phyloP scores from a whole-genome alignment of 30 jellyfish, hydroid and myxozoan genomes.

The Aurelia coerulea region DNA sequence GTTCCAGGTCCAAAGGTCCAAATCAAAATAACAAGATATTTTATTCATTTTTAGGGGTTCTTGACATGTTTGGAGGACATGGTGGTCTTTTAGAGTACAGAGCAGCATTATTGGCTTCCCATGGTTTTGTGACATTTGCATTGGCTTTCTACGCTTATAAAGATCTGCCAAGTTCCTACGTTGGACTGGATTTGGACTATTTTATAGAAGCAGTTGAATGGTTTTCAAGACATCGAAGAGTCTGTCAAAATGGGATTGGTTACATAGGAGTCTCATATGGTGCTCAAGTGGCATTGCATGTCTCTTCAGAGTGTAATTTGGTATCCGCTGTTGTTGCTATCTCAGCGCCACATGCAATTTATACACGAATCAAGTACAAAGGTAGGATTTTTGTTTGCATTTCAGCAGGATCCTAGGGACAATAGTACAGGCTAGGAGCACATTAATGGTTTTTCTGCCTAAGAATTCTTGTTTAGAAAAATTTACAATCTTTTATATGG shows the following conservation, averaged over 20 bases:
- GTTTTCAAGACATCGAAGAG: slow-evolving; percentile 57
- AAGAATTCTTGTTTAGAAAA: too few species aligned
- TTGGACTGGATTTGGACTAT: slow-evolving; percentile 52
- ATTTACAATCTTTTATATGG: too few species aligned
- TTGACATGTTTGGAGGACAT: slow-evolving; percentile 67
- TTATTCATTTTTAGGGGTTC: slow-evolving; percentile 22
- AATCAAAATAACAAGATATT: too few species aligned
- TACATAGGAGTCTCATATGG: slow-evolving; percentile 60
- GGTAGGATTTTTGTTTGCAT: background rate
- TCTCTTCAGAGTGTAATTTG: slow-evolving; percentile 35
- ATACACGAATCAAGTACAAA: slow-evolving; percentile 17
- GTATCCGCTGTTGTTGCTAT: slow-evolving; percentile 53
- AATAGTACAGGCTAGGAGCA: too few species aligned
- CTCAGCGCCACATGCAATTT: background rate
- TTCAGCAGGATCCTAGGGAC: too few species aligned
- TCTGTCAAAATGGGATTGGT: slow-evolving; percentile 53
- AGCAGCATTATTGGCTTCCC: slow-evolving; percentile 75
- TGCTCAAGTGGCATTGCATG: slow-evolving; percentile 61
- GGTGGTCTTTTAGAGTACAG: slow-evolving; percentile 62
- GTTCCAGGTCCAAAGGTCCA: too few species aligned
- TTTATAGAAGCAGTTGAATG: slow-evolving; percentile 63
- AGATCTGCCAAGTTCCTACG: slow-evolving; percentile 49
- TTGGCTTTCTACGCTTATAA: slow-evolving; percentile 76
- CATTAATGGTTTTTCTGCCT: too few species aligned
- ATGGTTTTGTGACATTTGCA: slow-evolving; percentile 83